A percentile compares a stretch with the other conserved stretches of the same genome.
phyloP scores from a whole-genome alignment of 2,888 invertebrate species.

The Bruchidius siliquastri region DNA sequence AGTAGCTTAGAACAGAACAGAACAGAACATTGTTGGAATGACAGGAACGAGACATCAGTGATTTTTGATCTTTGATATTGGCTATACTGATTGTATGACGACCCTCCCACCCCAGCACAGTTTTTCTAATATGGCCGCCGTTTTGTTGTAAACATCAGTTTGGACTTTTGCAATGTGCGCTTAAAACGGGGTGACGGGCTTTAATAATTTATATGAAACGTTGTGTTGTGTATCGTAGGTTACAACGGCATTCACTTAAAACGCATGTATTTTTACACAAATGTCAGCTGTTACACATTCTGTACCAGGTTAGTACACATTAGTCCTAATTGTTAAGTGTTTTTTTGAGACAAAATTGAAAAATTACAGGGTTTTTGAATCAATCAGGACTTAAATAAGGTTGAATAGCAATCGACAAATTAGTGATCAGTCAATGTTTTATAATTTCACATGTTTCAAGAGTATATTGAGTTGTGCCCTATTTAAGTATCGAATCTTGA shows the following conservation, averaged over 20 bases:
- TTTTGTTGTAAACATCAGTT: conserved; percentile 48
- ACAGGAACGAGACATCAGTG: background rate
- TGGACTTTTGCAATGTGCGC: conserved; percentile 21
- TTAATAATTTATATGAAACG: conserved; percentile 19
- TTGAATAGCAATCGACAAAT: background rate
- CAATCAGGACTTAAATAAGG: background rate
- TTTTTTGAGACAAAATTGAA: background rate
- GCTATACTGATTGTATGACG: conserved; percentile 4
- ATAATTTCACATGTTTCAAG: background rate
- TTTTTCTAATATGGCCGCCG: conserved; percentile 48
- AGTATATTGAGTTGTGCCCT: background rate
- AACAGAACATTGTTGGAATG: too few relatives aligned
- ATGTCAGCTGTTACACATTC: conserved; percentile 55
- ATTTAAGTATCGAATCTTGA: background rate
- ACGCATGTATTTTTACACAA: conserved; percentile 48
- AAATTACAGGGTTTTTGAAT: background rate
- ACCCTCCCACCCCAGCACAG: conserved; percentile 38
- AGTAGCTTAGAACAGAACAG: too few relatives aligned
- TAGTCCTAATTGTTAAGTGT: conserved; percentile 21
- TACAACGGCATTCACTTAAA: conserved; percentile 23
- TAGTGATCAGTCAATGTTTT: background rate
- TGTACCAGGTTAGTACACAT: conserved; percentile 48
- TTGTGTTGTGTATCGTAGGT: conserved; percentile 24
- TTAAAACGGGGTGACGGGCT: conserved; percentile 19
- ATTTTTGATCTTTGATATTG: conserved; percentile 5